Evolutionary conservation across 2,888 invertebrate species (phyloP).

Genomic region (Toxonevra muliebris): DNA sequence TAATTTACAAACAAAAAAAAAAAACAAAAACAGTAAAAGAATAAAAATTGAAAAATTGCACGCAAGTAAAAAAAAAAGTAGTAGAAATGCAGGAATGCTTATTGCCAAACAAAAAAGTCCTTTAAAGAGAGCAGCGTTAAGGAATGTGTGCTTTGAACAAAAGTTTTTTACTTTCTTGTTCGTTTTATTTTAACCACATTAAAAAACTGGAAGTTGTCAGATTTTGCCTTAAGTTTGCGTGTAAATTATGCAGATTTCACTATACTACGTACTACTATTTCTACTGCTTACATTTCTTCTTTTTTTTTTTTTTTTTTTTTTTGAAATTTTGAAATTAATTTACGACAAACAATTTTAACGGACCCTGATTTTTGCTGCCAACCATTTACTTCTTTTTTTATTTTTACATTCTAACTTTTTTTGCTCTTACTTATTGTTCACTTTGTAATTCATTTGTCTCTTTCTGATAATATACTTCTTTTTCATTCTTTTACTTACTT

Average conservation of each 20-base stretch:
- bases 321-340: slow-evolving; percentile 48
- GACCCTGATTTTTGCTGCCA: slow-evolving; percentile 46
- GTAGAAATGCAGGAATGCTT: neutral
- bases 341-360: slow-evolving; percentile 55
- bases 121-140: neutral
- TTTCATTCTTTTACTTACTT: neutral
- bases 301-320: slow-evolving; percentile 34
- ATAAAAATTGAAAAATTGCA: slow-evolving; percentile 29
- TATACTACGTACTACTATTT: no score
- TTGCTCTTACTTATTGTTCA: slow-evolving; percentile 20
- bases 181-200: neutral
- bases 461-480: slow-evolving; percentile 11
- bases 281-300: neutral
- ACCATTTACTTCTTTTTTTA: slow-evolving; percentile 14
- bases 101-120: neutral
- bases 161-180: neutral
- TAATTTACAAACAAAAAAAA: slow-evolving; percentile 28
- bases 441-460: slow-evolving; percentile 28
- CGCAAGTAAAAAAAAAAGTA: slow-evolving; percentile 3
- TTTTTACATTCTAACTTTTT: slow-evolving; percentile 42
- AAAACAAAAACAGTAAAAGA: slow-evolving; percentile 22
- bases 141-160: neutral
- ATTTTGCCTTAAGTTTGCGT: neutral
- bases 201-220: neutral
- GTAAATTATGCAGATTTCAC: slow-evolving; percentile 25